These are phyloP conservation scores for Rhagoletis zephyria DNA, from an alignment of 1,140 invertebrate species.

Conservation along the genomic window DNA sequence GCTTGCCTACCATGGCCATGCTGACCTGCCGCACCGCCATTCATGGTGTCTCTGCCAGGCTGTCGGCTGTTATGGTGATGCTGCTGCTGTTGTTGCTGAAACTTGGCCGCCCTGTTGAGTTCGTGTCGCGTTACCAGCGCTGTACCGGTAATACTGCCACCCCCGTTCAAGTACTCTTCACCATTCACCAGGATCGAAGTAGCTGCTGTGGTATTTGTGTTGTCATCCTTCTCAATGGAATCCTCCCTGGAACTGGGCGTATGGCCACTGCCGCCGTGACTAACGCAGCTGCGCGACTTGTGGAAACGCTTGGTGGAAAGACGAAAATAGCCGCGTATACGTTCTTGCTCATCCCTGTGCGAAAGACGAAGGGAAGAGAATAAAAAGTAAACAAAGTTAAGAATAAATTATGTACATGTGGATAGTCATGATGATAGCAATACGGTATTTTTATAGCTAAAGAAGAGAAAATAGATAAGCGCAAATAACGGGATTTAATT, in stretches of 20 bases:
- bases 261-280: constrained; percentile 56
- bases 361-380: background rate
- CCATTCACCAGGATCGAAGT: constrained; percentile 57
- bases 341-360: constrained; percentile 76
- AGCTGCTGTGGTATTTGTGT: constrained; percentile 60
- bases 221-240: constrained; percentile 70
- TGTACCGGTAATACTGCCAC: background rate
- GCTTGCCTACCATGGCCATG: constrained; percentile 52
- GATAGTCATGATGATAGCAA: background rate
- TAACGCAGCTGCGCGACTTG: constrained; percentile 64
- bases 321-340: constrained; percentile 78
- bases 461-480: too few relatives aligned
- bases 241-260: constrained; percentile 61
- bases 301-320: constrained; percentile 71
- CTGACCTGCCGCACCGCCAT: constrained; percentile 51
- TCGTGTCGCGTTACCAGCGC: constrained; percentile 41
- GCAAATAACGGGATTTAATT: constrained; percentile 6
- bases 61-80: constrained; percentile 49
- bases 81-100: constrained; percentile 53
- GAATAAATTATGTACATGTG: background rate
- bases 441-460: background rate
- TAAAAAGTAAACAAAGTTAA: background rate
- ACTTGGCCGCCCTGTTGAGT: constrained; percentile 19
- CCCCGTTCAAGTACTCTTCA: constrained; percentile 51
- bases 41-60: constrained; percentile 11